Percentiles rank a stretch among this genome's conserved stretches.
These are phyloP conservation scores for Martes martes DNA, from an alignment of 2,113 vertebrate species.

Conservation along the genomic window DNA sequence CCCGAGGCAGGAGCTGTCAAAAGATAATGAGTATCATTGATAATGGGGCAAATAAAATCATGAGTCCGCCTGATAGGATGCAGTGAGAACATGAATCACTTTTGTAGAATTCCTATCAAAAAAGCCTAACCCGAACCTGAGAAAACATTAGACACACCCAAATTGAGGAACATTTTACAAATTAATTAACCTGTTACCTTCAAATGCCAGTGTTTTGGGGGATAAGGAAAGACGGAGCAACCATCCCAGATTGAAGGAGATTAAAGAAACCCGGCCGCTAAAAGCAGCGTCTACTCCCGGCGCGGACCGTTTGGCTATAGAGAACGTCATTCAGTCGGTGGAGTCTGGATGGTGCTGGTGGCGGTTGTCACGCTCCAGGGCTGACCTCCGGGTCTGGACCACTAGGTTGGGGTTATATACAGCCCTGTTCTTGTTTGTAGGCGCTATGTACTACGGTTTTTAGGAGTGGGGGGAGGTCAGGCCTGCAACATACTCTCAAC, in stretches of 20 bases:
- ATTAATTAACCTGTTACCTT: not conserved
- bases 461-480: not conserved
- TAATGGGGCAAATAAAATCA: not conserved
- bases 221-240: not conserved
- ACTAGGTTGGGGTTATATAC: accelerated
- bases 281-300: not conserved
- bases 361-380: accelerated
- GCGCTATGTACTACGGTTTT: not conserved
- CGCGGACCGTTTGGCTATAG: not conserved
- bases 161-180: not conserved
- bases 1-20: not conserved
- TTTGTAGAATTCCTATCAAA: not conserved
- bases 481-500: not conserved
- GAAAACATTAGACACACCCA: not conserved
- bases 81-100: not conserved
- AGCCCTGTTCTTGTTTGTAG: not conserved
- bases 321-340: not conserved
- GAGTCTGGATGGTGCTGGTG: not conserved
- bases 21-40: not conserved
- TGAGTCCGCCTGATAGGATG: not conserved
- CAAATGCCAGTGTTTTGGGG: not conserved
- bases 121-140: not conserved
- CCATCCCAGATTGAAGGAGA: not conserved
- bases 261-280: not conserved
- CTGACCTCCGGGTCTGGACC: not conserved